These are phyloP conservation scores for Volucella bombylans DNA, from an alignment of 2,888 invertebrate genomes.

Conservation along the genomic window DNA sequence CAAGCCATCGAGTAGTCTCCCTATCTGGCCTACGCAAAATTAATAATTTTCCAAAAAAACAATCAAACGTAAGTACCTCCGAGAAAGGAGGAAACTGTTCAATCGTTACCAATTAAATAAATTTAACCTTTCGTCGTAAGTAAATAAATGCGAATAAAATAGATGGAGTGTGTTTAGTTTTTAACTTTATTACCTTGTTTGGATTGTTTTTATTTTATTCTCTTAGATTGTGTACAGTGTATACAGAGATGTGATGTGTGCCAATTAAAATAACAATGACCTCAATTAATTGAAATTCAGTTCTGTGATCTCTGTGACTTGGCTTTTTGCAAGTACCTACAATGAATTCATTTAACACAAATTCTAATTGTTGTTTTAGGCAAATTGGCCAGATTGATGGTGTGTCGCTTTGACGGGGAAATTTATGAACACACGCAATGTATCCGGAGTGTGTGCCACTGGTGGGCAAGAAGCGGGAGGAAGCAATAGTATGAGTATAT, in stretches of 20 bases:
- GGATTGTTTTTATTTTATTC: slow-evolving; percentile 19
- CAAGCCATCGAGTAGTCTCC: neutral
- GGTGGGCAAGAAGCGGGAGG: neutral
- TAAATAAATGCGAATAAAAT: too few species aligned
- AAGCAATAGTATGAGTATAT: neutral
- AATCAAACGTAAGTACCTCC: slow-evolving; percentile 38
- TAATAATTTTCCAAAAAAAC: slow-evolving; percentile 1
- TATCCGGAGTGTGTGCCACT: neutral
- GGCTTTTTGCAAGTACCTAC: neutral
- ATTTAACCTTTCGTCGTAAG: slow-evolving; percentile 35
- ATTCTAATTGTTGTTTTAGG: slow-evolving; percentile 24
- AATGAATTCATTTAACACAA: slow-evolving; percentile 32
- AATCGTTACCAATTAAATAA: slow-evolving; percentile 33
- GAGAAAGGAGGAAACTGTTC: neutral
- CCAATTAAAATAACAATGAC: slow-evolving; percentile 68
- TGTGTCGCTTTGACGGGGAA: neutral
- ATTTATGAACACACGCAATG: neutral
- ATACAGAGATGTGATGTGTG: neutral
- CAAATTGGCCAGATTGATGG: neutral
- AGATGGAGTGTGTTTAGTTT: neutral
- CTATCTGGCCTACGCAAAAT: slow-evolving; percentile 15
- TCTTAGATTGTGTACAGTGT: neutral
- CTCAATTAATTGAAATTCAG: slow-evolving; percentile 62
- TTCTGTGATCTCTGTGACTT: slow-evolving; percentile 41
- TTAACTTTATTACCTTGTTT: slow-evolving; percentile 17